phyloP scores from a whole-genome alignment of 2,113 vertebrate genomes.

The Lepus americanus region DNA sequence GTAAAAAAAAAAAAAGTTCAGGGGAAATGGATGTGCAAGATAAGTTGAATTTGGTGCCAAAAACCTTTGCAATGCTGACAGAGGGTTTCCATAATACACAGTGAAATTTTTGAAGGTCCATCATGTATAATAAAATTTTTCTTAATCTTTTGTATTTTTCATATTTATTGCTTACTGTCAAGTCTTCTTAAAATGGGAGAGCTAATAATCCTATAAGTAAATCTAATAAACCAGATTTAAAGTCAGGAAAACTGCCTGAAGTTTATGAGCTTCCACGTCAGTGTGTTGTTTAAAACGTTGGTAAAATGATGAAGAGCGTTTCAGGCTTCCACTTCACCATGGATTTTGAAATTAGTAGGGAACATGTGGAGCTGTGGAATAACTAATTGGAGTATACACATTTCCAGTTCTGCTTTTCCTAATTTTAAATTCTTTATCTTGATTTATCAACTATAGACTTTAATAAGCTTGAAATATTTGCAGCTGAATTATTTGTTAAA shows the following conservation, averaged over 20 bases:
- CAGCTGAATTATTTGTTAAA: not conserved
- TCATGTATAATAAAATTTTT: not conserved
- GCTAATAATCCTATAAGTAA: not conserved
- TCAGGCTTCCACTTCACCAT: not conserved
- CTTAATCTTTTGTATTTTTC: not conserved
- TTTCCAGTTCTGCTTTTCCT: slow-evolving; percentile 42
- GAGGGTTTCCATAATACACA: too few species aligned
- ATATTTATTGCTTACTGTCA: slow-evolving; percentile 7
- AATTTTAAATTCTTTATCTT: slow-evolving; percentile 44
- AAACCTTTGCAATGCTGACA: too few species aligned
- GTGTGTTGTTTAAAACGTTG: slow-evolving; percentile 18
- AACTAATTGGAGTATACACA: not conserved
- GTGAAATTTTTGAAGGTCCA: too few species aligned
- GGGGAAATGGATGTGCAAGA: too few species aligned
- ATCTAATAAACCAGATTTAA: not conserved
- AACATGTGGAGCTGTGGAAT: not conserved
- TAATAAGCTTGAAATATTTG: not conserved
- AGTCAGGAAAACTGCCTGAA: slow-evolving; percentile 19
- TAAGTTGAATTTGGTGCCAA: too few species aligned
- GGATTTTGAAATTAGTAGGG: not conserved
- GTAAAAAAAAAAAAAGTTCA: too few species aligned
- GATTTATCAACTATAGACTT: slow-evolving; percentile 59
- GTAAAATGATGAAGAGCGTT: not conserved
- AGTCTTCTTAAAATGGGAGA: slow-evolving; percentile 34
- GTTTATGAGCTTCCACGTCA: not conserved